These are phyloP conservation scores for Piprites chloris DNA, from an alignment of 2,113 vertebrate species.

Conservation along the genomic window DNA sequence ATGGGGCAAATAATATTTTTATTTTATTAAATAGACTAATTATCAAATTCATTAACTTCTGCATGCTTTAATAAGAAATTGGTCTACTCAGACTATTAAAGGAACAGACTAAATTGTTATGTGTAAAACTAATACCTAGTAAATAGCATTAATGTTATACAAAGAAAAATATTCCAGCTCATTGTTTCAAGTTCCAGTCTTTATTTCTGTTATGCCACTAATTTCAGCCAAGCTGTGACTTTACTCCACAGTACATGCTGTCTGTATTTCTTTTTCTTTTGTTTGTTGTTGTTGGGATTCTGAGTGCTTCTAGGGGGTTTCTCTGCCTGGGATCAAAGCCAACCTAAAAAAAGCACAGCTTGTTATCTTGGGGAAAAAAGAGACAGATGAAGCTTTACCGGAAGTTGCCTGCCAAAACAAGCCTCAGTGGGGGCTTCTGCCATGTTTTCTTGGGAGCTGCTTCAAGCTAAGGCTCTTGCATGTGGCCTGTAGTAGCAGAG, in stretches of 20 bases:
- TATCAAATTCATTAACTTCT: background rate
- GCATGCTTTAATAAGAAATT: background rate
- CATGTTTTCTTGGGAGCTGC: background rate
- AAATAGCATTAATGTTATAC: background rate
- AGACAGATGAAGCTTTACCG: background rate
- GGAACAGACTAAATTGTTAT: background rate
- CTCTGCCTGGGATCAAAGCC: background rate
- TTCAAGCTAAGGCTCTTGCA: background rate
- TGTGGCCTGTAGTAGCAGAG: rapidly evolving
- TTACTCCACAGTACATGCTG: background rate
- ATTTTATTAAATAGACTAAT: background rate
- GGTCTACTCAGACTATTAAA: background rate
- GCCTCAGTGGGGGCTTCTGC: background rate
- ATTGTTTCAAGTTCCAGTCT: background rate
- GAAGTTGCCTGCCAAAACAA: background rate
- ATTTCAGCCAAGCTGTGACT: background rate
- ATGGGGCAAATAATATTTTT: background rate
- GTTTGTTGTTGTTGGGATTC: background rate
- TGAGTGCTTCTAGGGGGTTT: background rate
- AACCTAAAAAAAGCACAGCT: background rate
- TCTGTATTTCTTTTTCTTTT: background rate
- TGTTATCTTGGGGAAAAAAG: background rate
- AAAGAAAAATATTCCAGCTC: background rate
- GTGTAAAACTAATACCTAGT: background rate
- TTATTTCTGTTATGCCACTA: background rate